Conservation (phyloP, 2,797 vertebrate genomes). For the Pseudocheirus occidentalis region DNA sequence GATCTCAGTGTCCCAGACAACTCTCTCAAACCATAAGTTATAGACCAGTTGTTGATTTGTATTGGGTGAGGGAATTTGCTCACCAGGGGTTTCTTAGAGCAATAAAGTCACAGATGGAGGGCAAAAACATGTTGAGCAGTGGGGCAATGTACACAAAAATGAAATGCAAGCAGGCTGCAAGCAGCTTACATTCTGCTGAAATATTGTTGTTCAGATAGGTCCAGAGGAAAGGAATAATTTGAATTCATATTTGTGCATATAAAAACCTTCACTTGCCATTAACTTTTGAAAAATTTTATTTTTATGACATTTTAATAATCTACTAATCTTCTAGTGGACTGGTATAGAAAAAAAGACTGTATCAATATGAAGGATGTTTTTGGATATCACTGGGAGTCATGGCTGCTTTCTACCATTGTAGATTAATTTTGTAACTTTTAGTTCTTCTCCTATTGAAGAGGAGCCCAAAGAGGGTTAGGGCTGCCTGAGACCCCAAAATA, state of each 20-base stretch:
- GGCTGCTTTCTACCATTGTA: constrained; percentile 10
- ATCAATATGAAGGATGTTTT: neutral
- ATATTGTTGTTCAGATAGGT: neutral
- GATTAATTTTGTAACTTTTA: constrained; percentile 13
- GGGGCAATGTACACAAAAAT: neutral
- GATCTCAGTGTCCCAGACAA: neutral
- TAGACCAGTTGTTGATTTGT: neutral
- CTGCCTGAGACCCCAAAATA: no score
- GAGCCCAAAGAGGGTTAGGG: no score
- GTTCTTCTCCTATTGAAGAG: constrained; percentile 30
- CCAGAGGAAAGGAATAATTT: neutral
- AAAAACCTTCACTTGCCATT: neutral
- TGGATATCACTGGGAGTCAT: constrained; percentile 22
- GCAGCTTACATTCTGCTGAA: neutral
- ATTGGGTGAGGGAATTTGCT: neutral
- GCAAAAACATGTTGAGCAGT: neutral
- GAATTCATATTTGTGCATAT: constrained; percentile 6
- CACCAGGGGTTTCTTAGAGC: neutral
- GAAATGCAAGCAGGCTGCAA: neutral
- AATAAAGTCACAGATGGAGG: neutral
- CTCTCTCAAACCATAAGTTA: neutral
- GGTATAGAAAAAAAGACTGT: constrained; percentile 43
- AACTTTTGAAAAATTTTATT: neutral
- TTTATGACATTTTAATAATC: neutral
- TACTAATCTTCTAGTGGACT: neutral